Conservation (phyloP, 2,797 vertebrate species). For the Pipistrellus pygmaeus region DNA sequence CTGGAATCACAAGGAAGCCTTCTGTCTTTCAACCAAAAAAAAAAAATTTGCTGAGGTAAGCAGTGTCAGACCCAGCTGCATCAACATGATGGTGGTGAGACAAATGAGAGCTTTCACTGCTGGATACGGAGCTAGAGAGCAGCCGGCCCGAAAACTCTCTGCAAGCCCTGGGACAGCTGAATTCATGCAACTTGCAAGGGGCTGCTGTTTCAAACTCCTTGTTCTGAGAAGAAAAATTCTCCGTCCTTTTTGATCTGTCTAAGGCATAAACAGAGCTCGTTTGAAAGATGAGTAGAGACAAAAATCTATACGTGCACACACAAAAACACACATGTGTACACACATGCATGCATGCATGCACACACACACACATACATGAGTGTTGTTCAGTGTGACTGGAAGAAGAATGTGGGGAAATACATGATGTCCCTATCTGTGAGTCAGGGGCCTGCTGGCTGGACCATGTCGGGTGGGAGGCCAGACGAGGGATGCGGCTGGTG, state of each 20-base stretch:
- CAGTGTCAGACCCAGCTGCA: constrained; percentile 90
- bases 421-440: background rate
- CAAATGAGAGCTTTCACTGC: constrained; percentile 90
- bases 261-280: constrained; percentile 70
- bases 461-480: background rate
- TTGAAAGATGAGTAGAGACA: constrained; percentile 72
- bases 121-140: constrained; percentile 85
- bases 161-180: constrained; percentile 85
- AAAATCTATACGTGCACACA: constrained; percentile 41
- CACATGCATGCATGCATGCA: background rate
- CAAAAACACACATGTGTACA: background rate
- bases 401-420: constrained; percentile 75
- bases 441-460: background rate
- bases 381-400: background rate
- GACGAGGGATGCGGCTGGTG: background rate
- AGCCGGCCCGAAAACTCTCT: constrained; percentile 82
- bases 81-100: constrained; percentile 89
- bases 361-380: background rate
- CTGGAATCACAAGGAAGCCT: constrained; percentile 90
- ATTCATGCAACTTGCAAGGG: constrained; percentile 81
- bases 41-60: constrained; percentile 88
- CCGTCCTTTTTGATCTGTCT: constrained; percentile 58
- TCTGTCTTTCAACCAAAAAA: constrained; percentile 86
- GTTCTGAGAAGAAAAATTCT: constrained; percentile 82
- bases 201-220: constrained; percentile 70